Evolutionary conservation across 1,140 invertebrate species (phyloP), one percentile per base, ranked within the genome.

Genomic region (Nymphalis io): DNA sequence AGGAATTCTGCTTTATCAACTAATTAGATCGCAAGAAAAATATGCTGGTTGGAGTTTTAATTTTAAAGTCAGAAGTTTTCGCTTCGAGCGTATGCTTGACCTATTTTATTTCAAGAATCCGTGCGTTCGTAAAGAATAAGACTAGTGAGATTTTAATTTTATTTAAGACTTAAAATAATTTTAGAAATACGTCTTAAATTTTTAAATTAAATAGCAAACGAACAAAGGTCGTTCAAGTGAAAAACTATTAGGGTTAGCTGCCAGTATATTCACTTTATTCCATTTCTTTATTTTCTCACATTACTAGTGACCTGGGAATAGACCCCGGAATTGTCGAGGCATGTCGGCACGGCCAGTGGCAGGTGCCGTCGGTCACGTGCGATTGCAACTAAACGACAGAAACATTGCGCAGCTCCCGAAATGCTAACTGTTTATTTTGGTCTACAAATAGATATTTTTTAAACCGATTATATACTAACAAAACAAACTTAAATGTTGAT

Each of bases 351-450:
- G 76, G 75, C 65, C 74, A 53, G 51, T 69, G 74, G 75, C 82
- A 84, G 83, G 77, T 87, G 83, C 71, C 70, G 62, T 70, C 78
- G 64, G 81, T 83, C 82, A 87, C 85, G 82, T 85, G 78, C 79
- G 62, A 60, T 69, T 72, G 51, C 68, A 71, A 70, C 61, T 70
- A 74, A 74, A 78, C 77, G 60, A 79, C 62, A 64, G 69, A 48
- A 72, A 80, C 70, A 74, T 76, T 80, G 73, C 48, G 23, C 46
- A 33, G 67, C 48, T 46, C 48, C 60, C 20, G 21, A 71, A 60
- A 60, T 38, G 42, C 12, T 44, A 44, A 44, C 12, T 44, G 23
- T 23, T 27, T 55, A 55, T 55, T 4, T 55, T 23, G 20, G 23
- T 55, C 20, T 55, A 55, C 11, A 55, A 23, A 55, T 13, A 55